A percentile compares a stretch with the other conserved stretches of the same genome.
Conservation (phyloP, 2,888 invertebrate species). For the Drosophila tripunctata region DNA sequence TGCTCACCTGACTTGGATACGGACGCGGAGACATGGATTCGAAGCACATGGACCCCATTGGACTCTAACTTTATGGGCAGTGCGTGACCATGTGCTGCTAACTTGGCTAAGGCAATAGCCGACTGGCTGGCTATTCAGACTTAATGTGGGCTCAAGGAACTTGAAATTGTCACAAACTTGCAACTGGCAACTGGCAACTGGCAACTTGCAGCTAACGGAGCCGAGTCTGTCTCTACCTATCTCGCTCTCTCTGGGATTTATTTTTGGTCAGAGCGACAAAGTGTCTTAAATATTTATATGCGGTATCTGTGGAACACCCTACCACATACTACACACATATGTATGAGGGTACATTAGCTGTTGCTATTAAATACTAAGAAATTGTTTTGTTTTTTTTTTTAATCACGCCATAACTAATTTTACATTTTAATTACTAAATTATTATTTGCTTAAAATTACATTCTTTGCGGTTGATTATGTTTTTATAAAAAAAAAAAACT, state of each 20-base stretch:
- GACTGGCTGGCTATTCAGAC: slow-evolving; percentile 24
- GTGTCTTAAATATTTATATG: slow-evolving; percentile 54
- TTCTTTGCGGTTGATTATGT: too few species aligned
- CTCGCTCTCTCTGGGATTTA: slow-evolving; percentile 33
- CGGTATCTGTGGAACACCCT: slow-evolving; percentile 8
- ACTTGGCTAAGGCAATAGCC: too few species aligned
- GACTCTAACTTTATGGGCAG: slow-evolving; percentile 55
- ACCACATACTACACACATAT: too few species aligned
- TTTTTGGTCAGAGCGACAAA: slow-evolving; percentile 53
- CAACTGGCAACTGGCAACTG: slow-evolving; percentile 47
- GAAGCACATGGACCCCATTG: slow-evolving; percentile 5
- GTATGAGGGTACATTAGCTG: background rate
- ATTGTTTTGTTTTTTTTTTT: too few species aligned
- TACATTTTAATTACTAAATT: too few species aligned
- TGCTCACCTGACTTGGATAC: slow-evolving; percentile 55
- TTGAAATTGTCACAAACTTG: slow-evolving; percentile 72
- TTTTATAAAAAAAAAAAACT: too few species aligned
- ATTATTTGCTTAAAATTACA: too few species aligned
- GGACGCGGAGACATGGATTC: slow-evolving; percentile 4
- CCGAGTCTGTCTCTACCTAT: slow-evolving; percentile 7
- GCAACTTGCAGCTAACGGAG: slow-evolving; percentile 60
- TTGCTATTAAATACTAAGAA: background rate
- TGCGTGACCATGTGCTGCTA: slow-evolving; percentile 67
- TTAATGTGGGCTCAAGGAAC: slow-evolving; percentile 77
- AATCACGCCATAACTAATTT: too few species aligned